Percentiles rank a stretch among this genome's conserved stretches.
Evolutionary conservation across 2,113 vertebrate species (phyloP).

Genomic region (Trichechus manatus): DNA sequence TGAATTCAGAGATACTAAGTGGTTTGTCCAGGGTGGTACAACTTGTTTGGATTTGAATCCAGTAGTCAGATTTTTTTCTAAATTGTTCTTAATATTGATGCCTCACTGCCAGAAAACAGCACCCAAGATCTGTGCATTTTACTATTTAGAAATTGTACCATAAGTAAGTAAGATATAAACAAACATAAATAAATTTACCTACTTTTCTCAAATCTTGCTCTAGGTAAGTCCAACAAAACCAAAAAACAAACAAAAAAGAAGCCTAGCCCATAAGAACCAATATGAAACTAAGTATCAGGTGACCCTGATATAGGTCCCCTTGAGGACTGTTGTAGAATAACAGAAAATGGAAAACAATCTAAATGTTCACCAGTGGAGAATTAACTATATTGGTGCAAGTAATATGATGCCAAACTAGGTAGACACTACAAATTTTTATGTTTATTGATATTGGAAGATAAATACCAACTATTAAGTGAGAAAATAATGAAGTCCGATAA

Average conservation of each 20-base stretch:
- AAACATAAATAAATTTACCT: not conserved
- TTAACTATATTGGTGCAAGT: not conserved
- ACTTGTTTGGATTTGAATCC: not conserved
- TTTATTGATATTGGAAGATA: not conserved
- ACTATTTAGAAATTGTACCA: conserved; percentile 25
- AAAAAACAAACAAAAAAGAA: not conserved
- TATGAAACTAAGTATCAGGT: not conserved
- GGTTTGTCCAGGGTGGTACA: not conserved
- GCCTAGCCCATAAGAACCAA: not conserved
- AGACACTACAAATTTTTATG: not conserved
- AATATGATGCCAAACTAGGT: conserved; percentile 3
- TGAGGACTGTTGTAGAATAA: conserved; percentile 28
- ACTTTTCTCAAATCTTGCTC: conserved; percentile 13
- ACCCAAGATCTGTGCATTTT: not conserved
- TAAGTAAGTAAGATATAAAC: not conserved
- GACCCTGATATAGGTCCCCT: not conserved
- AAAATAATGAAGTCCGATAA: conserved; percentile 12
- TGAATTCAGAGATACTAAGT: not conserved
- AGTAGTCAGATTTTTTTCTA: conserved; percentile 17
- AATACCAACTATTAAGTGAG: not conserved
- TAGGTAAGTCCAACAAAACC: not conserved
- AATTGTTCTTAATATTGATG: not conserved
- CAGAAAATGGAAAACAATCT: conserved; percentile 11
- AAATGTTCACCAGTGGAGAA: conserved; percentile 8
- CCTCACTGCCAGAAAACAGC: not conserved